A percentile compares a stretch with the other conserved stretches of the same genome.
Evolutionary conservation across 2,113 vertebrate genomes (phyloP).

Genomic region (Datnioides undecimradiatus): DNA sequence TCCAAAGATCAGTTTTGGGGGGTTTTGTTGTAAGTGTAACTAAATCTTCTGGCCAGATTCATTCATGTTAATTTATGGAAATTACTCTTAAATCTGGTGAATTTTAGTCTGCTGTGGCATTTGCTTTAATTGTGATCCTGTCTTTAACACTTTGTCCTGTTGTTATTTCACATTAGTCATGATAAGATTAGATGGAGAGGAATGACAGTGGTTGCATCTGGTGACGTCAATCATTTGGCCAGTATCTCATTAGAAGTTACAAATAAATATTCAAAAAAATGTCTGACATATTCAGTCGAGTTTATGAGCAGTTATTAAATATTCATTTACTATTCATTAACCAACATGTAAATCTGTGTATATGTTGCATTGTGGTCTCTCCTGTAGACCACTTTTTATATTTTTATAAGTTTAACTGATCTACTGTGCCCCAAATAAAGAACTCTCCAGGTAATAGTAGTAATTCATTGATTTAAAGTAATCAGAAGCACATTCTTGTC

Average conservation of each 20-base stretch:
- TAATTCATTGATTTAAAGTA: not conserved
- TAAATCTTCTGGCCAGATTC: not conserved
- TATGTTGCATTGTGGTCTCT: not conserved
- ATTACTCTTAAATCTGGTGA: not conserved
- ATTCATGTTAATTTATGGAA: not conserved
- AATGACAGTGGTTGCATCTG: not conserved
- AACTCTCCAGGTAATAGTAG: not conserved
- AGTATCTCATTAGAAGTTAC: not conserved
- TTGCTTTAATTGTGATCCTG: not conserved
- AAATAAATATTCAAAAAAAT: too few species aligned
- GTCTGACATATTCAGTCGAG: too few species aligned
- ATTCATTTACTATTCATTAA: not conserved
- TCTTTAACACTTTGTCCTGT: not conserved
- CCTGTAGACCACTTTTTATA: not conserved
- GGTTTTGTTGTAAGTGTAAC: constrained; percentile 2
- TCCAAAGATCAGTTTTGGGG: not conserved
- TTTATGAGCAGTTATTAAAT: not conserved
- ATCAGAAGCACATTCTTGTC: not conserved
- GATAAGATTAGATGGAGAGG: not conserved
- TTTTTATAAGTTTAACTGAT: not conserved
- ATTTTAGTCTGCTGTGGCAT: not conserved
- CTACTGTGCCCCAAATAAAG: not conserved
- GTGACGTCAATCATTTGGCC: not conserved
- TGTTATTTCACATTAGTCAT: not conserved
- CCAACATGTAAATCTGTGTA: too few species aligned